Base-by-base conservation (phyloP, 2,797 vertebrate species). In the Premnoplex brunnescens region DNA sequence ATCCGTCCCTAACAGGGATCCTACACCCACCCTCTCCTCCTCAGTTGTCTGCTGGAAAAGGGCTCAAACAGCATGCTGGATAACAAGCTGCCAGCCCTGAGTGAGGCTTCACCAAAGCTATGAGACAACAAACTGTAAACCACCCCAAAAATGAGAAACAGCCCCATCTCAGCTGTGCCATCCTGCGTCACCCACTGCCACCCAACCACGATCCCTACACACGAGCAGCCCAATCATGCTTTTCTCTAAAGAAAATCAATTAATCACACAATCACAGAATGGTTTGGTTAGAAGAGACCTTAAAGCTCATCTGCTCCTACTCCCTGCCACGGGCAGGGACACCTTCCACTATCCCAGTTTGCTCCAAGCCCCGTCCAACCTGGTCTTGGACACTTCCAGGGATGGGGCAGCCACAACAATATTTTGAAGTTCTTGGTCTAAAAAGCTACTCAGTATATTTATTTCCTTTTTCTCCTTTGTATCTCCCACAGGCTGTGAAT, bases 141-240 rank as follows among this genome's bases (percentile, higher is more conserved):
- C 37, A 11, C 12, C 49, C 78, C 73, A 37, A 55, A 59, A 26
- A 3, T 16, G 2, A 52, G 30, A 7, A 12, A 15, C 19, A 82
- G 54, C 19, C n/a, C 16, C 6, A 1, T 6, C 34, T 4, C 51
- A 55, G 58, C 58, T 22, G 66, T 43, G 34, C 58, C 9, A 1
- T 2, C 41, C 41, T 3, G 0, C 7, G 17, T 13, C 66, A 64
- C 59, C 59, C 59, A 34, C 23, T 6, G 6, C 67, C 51, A 48
- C 2, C 34, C 4, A 0, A 4, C 48, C 7, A 15, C 0, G 1
- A 15, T n/a, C 32, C 39, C 24, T 3, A 55, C 73, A 41, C 59
- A 62, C 6, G 7, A 62, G 27, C 27, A 30, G 37, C 59, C 59
- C 27, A 41, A 28, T n/a, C 15, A 48, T 9, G 32, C 24, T 69